Conservation (phyloP, 1,140 invertebrate genomes). For the Aphis craccivora region DNA sequence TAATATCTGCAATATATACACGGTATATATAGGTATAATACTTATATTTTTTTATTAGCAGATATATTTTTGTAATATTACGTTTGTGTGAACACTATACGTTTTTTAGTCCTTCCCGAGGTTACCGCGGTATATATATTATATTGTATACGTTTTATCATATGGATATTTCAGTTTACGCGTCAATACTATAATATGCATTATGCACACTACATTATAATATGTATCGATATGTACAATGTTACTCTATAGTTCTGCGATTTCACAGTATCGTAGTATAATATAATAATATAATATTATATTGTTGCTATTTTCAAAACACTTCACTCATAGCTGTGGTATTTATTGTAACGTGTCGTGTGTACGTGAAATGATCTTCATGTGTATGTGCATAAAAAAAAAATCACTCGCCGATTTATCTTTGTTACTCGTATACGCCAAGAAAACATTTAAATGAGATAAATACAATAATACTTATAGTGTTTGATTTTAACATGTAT, state of each 20-base stretch:
- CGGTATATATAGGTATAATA: too few species aligned
- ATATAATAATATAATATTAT: not conserved
- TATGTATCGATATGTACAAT: not conserved
- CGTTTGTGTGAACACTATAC: too few species aligned
- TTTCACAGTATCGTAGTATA: not conserved
- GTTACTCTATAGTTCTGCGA: not conserved
- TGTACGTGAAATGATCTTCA: not conserved
- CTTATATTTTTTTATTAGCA: too few species aligned
- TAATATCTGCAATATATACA: not conserved
- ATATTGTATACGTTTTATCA: not conserved
- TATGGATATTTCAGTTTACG: not conserved
- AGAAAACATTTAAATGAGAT: constrained; percentile 10
- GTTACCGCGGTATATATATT: not conserved
- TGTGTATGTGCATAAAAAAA: not conserved
- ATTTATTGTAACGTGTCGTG: not conserved
- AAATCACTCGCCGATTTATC: not conserved
- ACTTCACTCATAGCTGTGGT: not conserved
- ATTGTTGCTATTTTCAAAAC: not conserved
- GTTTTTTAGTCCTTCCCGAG: not conserved
- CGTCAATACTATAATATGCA: not conserved
- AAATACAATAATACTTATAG: not conserved
- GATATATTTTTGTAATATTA: not conserved
- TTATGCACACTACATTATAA: not conserved
- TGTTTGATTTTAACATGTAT: not conserved
- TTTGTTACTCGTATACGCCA: not conserved